Base-by-base conservation (phyloP, 2,888 invertebrate genomes). In the Mechanitis messenoides region DNA sequence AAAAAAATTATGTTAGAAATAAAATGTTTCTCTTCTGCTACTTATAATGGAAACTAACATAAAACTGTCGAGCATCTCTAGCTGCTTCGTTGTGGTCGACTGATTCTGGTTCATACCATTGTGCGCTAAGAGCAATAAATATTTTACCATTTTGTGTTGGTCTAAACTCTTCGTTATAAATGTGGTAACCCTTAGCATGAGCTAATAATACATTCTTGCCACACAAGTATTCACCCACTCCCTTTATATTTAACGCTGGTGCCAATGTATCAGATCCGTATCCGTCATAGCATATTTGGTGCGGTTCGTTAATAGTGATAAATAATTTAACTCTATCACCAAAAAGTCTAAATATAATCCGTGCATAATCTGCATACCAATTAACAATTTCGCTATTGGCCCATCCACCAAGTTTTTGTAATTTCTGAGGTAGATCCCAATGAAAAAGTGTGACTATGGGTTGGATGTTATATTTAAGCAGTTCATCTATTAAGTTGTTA, bases 271-370 rank as follows among this genome's bases (percentile, higher is more conserved):
- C 72, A 3, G 45, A 58, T 1, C 85, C 86, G 70, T 92, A 92
- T 1, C 88, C 90, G 2, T 70, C 64, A 12, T 72, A 69, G 62
- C 81, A 84, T 46, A 78, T 72, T 63, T 77, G 71, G 53, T 70
- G 74, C 0, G 91, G 91, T 68, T 92, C 92, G 72, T 92, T 92
- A 61, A 91, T 84, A 1, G 92, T 92, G n/a, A 91, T 84, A 92
- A 92, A 92, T 12, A 76, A 73, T 68, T 90, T 84, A 0, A 84
- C 90, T 61, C 85, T 75, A 68, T 87, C 87, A 3, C 90, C 87
- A 65, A 83, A 89, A 35, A 74, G 68, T 56, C 72, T 68, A 66
- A 79, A 91, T 2, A 77, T 74, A 12, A 83, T 67, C 35, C 79
- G 72, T 1, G 89, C 84, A 66, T 87, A 90, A 33, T 82, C 79